Percentiles rank a stretch among this genome's conserved stretches.
Conservation (phyloP, 2,113 vertebrate species). For the Delphinus delphis region DNA sequence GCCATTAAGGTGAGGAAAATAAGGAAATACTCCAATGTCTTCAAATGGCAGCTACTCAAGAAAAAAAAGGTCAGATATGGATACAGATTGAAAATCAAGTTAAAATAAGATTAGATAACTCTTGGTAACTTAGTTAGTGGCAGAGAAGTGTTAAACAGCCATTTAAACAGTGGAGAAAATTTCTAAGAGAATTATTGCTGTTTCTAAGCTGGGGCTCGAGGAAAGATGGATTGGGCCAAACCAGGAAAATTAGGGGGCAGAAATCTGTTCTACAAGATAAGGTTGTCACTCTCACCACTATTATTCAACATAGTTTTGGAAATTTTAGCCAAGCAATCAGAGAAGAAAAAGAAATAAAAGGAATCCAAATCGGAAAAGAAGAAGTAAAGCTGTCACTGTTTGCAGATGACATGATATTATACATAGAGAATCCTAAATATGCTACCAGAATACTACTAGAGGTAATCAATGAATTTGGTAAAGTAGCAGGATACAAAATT, state of each 20-base stretch:
- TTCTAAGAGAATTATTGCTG: background rate
- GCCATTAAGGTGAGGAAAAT: slow-evolving; percentile 9
- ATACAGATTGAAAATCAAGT: slow-evolving; percentile 12
- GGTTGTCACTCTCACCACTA: too few relatives aligned
- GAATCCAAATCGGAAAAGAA: too few relatives aligned
- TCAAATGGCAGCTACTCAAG: background rate
- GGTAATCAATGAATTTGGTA: too few relatives aligned
- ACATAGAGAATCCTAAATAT: too few relatives aligned
- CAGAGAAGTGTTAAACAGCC: background rate
- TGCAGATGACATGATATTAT: too few relatives aligned
- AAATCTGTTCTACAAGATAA: too few relatives aligned
- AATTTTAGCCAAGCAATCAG: too few relatives aligned
- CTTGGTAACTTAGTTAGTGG: background rate
- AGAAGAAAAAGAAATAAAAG: too few relatives aligned
- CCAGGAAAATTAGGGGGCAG: background rate
- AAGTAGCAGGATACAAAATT: too few relatives aligned
- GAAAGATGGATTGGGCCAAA: background rate
- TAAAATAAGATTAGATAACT: background rate
- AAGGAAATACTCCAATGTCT: background rate
- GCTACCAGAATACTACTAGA: too few relatives aligned
- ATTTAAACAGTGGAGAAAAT: background rate
- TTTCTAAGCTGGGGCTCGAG: background rate
- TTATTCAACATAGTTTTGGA: too few relatives aligned
- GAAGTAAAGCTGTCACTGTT: too few relatives aligned
- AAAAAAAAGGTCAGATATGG: background rate